These are phyloP conservation scores for Liparis tanakae DNA, from an alignment of 2,797 vertebrate species.

Conservation along the genomic window DNA sequence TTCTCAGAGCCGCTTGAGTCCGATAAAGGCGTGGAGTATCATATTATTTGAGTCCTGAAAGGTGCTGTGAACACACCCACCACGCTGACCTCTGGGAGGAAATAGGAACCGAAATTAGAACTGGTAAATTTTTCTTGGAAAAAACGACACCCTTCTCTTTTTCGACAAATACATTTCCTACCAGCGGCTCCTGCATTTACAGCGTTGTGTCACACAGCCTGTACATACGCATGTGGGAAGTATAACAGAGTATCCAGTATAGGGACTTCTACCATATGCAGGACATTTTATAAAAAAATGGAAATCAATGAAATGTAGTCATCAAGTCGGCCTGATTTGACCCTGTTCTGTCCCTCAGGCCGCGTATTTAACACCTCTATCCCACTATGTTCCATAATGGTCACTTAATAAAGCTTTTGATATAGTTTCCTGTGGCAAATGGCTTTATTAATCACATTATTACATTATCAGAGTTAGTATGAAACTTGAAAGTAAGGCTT, in stretches of 20 bases:
- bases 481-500: background rate
- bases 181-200: too few relatives aligned
- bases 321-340: background rate
- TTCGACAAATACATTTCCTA: too few relatives aligned
- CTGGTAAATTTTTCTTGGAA: too few relatives aligned
- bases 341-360: background rate
- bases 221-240: background rate
- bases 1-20: too few relatives aligned
- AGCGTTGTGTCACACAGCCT: background rate
- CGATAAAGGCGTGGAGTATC: too few relatives aligned
- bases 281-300: background rate
- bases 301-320: background rate
- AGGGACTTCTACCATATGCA: background rate
- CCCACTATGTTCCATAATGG: constrained; percentile 24
- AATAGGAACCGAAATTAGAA: too few relatives aligned
- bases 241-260: background rate
- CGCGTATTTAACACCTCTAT: background rate
- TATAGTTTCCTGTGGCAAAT: background rate
- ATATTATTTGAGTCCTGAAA: too few relatives aligned
- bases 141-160: too few relatives aligned
- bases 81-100: too few relatives aligned
- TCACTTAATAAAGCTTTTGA: too few relatives aligned
- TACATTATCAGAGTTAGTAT: background rate
- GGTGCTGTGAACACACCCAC: too few relatives aligned
- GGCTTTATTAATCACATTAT: background rate